Base-by-base conservation (phyloP, 2,113 vertebrate genomes). In the Silurus glanis region DNA sequence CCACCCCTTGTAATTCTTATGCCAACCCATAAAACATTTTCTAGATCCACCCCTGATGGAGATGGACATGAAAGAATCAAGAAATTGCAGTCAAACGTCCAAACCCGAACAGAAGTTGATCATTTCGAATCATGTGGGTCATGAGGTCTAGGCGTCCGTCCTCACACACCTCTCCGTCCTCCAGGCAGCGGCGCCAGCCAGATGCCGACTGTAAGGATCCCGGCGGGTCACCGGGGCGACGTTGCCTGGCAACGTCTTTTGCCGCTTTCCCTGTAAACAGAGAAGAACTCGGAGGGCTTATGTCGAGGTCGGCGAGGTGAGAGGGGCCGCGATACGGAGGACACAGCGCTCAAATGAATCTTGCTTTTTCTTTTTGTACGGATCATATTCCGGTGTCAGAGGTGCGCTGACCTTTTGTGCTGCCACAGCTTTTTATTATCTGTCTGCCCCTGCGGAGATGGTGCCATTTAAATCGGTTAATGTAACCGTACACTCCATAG, bases 191-290 rank as follows among this genome's bases (percentile, higher is more conserved):
- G 74, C 53, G 87, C 85, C 87, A 91, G 89, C 92, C 94, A 93
- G 92, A 94, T 94, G 93, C 93, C 83, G 91, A 93, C 92, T 93
- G 85, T 93, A 91, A 93, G 90, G 93, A 94, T 93, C 92, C 92
- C 90, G 82, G 93, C 85, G 90, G 93, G 93, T 94, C 92, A 87
- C 85, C 79, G 91, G 89, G 90, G 85, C 88, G 51, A 55, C 79
- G 94, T 95, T 94, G 93, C 94, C 86, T 90, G 90, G 94, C 94
- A 95, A 95, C 94, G 53, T 9, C 88, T 92, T 93, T 92, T 89
- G 91, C 90, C 62, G 89, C 23, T 80, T 90, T 88, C 90, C 88
- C 92, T 91, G 91, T 94, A 92, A 94, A 93, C 93, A 93, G 89
- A 92, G 88, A 89, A 88, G 85, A 90, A 91, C 87, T 88, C 89